Base-by-base conservation (phyloP, 2,888 invertebrate species). In the Eueremaeus valkanovi region DNA sequence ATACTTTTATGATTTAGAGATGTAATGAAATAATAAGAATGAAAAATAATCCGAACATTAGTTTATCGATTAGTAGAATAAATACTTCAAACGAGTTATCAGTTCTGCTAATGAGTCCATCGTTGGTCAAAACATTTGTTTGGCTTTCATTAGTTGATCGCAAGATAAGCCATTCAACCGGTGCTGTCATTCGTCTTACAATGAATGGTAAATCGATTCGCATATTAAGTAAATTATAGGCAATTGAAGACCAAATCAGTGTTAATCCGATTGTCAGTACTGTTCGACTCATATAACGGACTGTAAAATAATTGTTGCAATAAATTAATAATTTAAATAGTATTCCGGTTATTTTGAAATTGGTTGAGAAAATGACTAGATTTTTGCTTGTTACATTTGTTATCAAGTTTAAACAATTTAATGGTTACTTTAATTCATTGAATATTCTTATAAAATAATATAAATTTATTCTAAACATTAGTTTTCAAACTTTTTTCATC, bases 221-320 rank as follows among this genome's bases (percentile, higher is more conserved):
- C 68, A 68, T 40, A 9, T 68, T 6, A 24, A 68, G 21, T 13
- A 68, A 40, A 24, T 68, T 68, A 13, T 42, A 42, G 3, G 68
- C 68, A 40, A 68, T 40, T 40, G 68, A 40, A 0, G 40, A 21
- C 68, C 68, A 68, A 13, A 68, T 40, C 1, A 68, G 13, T 18
- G 68, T 68, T 24, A 68, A 68, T 3, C 68, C 68, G 13, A 68
- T 68, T 40, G 42, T 24, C 1, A 68, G 21, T 13, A 68, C 40
- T 24, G 40, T 68, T 16, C n/a, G 36, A 68, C 68, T 68, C 0
- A 68, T 24, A n/a, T 36, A 68, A 68, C 42, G 68, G n/a, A 68
- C 68, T 68, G 24, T 66, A n/a, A 66, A 66, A 29, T 5, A 58
- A 29, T 3, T n/a, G n/a, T 29, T 1, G n/a, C 2, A 31, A 29